Conservation (phyloP, 2,797 vertebrate genomes). For the Coluber constrictor region DNA sequence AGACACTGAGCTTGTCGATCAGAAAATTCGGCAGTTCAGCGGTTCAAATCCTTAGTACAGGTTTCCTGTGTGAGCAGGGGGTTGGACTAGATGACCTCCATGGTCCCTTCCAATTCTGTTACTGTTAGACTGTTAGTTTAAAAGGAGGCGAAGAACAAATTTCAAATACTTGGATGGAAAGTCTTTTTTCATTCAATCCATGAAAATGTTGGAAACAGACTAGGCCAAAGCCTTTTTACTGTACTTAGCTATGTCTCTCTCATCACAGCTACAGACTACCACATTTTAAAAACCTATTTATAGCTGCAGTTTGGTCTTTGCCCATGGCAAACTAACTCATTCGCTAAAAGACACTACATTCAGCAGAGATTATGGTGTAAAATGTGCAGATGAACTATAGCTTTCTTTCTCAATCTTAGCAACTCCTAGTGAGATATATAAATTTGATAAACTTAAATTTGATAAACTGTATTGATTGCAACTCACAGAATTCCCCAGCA, state of each 20-base stretch:
- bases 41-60: too few relatives aligned
- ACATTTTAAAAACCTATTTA: neutral
- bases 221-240: neutral
- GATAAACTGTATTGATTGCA: neutral
- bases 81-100: too few relatives aligned
- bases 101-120: too few relatives aligned
- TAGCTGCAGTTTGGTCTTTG: neutral
- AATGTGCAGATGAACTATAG: neutral
- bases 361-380: neutral
- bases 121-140: too few relatives aligned
- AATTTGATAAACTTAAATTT: neutral
- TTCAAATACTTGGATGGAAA: neutral
- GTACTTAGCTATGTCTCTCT: neutral
- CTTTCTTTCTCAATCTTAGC: neutral
- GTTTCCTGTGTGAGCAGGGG: too few relatives aligned
- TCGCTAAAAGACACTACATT: neutral
- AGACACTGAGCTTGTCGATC: too few relatives aligned
- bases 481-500: neutral
- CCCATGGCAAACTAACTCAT: neutral
- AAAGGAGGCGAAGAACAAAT: neutral
- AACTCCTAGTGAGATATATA: neutral
- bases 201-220: neutral
- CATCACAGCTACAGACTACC: neutral
- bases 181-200: neutral
- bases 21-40: too few relatives aligned